These are phyloP conservation scores for Taenioides sp. DNA, from an alignment of 2,797 vertebrate species.

Conservation along the genomic window DNA sequence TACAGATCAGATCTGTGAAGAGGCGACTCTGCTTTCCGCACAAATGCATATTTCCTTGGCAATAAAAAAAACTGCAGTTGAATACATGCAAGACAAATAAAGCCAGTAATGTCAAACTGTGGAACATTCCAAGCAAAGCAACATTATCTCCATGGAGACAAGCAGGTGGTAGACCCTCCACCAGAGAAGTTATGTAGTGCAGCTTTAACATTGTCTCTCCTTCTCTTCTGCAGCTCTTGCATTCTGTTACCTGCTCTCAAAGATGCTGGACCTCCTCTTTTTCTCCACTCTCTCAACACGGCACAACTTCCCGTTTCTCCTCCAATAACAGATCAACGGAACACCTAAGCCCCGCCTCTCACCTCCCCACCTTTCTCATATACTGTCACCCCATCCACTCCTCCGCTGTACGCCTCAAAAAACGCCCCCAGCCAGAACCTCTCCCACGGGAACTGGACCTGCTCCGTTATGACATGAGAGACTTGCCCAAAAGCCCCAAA, in stretches of 20 bases:
- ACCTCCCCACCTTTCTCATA: background rate
- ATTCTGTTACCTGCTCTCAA: constrained; percentile 19
- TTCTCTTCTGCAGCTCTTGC: constrained; percentile 30
- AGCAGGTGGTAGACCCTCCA: too few species aligned
- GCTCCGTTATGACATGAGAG: constrained; percentile 67
- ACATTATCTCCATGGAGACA: too few species aligned
- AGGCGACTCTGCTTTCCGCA: too few species aligned
- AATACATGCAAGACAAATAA: too few species aligned
- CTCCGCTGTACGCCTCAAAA: constrained; percentile 70
- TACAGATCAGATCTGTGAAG: too few species aligned
- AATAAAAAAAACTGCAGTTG: too few species aligned
- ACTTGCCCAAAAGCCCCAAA: constrained; percentile 81
- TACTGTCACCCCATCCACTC: constrained; percentile 48
- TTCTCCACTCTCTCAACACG: background rate
- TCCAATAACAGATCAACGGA: background rate
- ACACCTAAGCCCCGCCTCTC: background rate
- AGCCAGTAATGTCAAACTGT: too few species aligned
- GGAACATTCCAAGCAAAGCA: too few species aligned
- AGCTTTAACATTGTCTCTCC: background rate
- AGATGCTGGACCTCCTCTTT: constrained; percentile 43
- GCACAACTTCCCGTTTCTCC: background rate
- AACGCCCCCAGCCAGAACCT: constrained; percentile 48
- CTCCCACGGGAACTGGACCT: constrained; percentile 63
- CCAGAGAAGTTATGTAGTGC: too few species aligned
- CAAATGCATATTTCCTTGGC: background rate